These are phyloP conservation scores for Hoplias malabaricus DNA, from an alignment of 2,113 vertebrate genomes.

Conservation along the genomic window DNA sequence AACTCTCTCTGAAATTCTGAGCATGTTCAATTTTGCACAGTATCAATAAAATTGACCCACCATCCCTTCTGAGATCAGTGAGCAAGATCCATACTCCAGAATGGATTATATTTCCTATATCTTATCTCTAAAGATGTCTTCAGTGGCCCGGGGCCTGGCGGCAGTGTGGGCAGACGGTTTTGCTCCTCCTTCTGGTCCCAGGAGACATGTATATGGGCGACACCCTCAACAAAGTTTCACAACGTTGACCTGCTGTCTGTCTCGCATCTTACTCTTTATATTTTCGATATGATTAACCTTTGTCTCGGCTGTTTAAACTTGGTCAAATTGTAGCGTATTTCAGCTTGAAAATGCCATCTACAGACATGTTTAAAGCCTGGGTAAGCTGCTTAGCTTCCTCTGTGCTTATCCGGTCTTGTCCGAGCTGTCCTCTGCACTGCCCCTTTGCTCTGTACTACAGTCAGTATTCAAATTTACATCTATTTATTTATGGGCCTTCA, in stretches of 20 bases:
- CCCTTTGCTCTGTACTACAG: background rate
- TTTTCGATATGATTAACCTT: background rate
- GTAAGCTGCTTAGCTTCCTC: background rate
- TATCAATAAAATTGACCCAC: background rate
- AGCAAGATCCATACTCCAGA: background rate
- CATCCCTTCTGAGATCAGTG: background rate
- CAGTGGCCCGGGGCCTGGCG: background rate
- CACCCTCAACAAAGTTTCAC: background rate
- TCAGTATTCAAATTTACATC: background rate
- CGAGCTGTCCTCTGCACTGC: background rate
- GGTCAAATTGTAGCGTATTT: background rate
- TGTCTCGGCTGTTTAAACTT: background rate
- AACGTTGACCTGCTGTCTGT: background rate
- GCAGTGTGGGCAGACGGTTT: background rate
- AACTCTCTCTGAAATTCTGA: background rate
- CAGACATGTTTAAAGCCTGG: background rate
- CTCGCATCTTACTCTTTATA: background rate
- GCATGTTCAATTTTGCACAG: background rate
- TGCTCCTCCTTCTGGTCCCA: constrained; percentile 1
- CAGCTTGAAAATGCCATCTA: background rate
- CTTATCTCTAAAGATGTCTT: background rate
- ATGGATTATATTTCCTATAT: background rate
- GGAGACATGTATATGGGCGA: background rate
- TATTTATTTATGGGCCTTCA: background rate
- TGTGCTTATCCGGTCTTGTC: background rate